A percentile compares a stretch with the other conserved stretches of the same genome.
These are phyloP conservation scores for Agapetus fuscipes DNA, from an alignment of 2,888 invertebrate genomes.

Conservation along the genomic window DNA sequence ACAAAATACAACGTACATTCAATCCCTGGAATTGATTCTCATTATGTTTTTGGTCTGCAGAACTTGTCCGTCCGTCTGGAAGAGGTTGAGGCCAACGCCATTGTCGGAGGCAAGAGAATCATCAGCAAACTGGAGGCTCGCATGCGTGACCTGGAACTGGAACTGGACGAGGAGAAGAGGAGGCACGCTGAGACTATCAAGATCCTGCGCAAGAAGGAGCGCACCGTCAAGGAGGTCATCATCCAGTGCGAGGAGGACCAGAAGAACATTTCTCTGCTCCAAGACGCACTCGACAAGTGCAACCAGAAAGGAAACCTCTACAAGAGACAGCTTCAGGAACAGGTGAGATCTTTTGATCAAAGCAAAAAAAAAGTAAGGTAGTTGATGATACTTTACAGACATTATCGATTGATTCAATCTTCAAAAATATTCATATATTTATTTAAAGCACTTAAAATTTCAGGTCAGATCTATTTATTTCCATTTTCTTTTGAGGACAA, in stretches of 20 bases:
- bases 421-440: too few species aligned
- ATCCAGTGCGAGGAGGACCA: constrained; percentile 95
- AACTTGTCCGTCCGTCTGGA: constrained; percentile 87
- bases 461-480: too few species aligned
- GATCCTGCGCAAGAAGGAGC: constrained; percentile 97
- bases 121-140: constrained; percentile 95
- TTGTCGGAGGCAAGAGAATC: constrained; percentile 93
- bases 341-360: too few species aligned
- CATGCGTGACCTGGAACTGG: constrained; percentile 90
- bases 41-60: constrained; percentile 27
- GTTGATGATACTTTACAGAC: too few species aligned
- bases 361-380: too few species aligned
- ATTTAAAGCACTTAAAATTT: too few species aligned
- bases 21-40: not conserved
- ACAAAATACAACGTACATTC: not conserved
- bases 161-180: constrained; percentile 93
- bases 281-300: constrained; percentile 82
- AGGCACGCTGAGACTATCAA: constrained; percentile 96
- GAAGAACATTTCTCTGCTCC: constrained; percentile 86
- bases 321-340: constrained; percentile 93
- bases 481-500: too few species aligned
- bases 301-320: constrained; percentile 82
- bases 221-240: constrained; percentile 90
- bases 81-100: constrained; percentile 94
- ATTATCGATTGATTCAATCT: too few species aligned